phyloP scores from a whole-genome alignment of 2,797 vertebrate species.

The Paramormyrops hopkinsi region DNA sequence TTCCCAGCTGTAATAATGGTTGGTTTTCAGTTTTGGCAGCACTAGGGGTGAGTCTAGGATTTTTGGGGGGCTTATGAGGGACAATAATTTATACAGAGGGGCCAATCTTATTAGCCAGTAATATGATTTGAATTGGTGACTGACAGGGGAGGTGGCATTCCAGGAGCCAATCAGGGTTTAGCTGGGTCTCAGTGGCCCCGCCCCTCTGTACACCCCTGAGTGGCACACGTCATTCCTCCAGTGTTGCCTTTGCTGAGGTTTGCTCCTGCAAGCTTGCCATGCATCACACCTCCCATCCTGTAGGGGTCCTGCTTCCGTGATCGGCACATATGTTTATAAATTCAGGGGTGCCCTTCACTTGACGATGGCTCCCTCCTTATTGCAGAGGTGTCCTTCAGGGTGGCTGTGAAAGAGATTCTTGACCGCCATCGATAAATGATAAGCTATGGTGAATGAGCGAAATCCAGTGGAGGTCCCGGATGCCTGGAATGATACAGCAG shows the following conservation, averaged over 20 bases:
- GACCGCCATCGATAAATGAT: conserved; percentile 41
- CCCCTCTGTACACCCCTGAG: background rate
- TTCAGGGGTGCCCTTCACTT: conserved; percentile 48
- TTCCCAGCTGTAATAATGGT: conserved; percentile 41
- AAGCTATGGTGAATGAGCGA: conserved; percentile 27
- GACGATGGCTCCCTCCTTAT: conserved; percentile 55
- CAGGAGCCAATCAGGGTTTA: background rate
- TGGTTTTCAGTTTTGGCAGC: conserved; percentile 31
- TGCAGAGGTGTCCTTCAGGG: conserved; percentile 52
- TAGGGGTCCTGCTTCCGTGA: conserved; percentile 48
- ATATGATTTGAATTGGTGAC: background rate
- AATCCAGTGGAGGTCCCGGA: conserved; percentile 17
- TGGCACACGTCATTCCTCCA: background rate
- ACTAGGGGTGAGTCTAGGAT: background rate
- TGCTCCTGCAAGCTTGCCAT: conserved; percentile 30
- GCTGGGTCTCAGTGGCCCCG: background rate
- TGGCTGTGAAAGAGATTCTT: conserved; percentile 44
- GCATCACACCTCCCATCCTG: conserved; percentile 47
- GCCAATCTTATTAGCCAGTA: background rate
- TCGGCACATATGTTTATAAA: conserved; percentile 55
- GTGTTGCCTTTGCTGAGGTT: background rate
- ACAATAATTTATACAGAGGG: background rate
- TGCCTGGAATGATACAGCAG: background rate
- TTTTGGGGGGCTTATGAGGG: background rate
- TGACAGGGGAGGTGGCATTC: background rate